Base-by-base conservation (phyloP, 1,140 invertebrate species). In the Ceratosolen fusciceps region DNA sequence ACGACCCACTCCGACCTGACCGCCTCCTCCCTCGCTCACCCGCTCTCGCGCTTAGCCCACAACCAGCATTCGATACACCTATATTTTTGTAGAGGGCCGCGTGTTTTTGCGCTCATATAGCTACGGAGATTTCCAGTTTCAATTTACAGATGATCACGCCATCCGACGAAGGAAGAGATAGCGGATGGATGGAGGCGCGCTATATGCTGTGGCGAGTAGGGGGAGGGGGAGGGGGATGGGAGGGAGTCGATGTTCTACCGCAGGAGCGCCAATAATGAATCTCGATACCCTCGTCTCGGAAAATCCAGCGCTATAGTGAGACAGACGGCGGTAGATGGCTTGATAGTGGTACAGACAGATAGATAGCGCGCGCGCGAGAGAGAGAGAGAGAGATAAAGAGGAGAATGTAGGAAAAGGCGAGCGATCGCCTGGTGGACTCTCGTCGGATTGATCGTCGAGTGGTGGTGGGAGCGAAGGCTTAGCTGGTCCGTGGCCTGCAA, bases 261-360 rank as follows among this genome's bases (percentile, higher is more conserved):
- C 72, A 29, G 60, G 60, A 76, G 60, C 76, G 68, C 43, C 60
- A 79, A 74, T 79, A 74, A 79, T 79, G 71, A 74, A 79, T 79
- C 72, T 74, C 49, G 70, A 74, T 74, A 43, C 52, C 29, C 68
- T 37, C 72, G 52, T 74, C 60, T 68, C 62, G 74, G 49, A 76
- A 68, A 68, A 76, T 52, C 47, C 43, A 43, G 7, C 12, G 7
- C 0, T 49, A 26, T 67, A 70, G 74, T 34, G 43, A 43, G 68
- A 47, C 8, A 16, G 39, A 14, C 9, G 39, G 8, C 1, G 67
- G 67, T 37, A 29, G 39, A 26, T 47, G 67, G 24, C n/a, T 16
- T 2, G 39, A 43, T 68, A 47, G 67, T 68, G 67, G 39, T 7
- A 47, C 5, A 21, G 39, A 47, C 43, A 29, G 67, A 70, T 47